Conservation (phyloP, 2,888 invertebrate genomes). For the Myopa testacea region DNA sequence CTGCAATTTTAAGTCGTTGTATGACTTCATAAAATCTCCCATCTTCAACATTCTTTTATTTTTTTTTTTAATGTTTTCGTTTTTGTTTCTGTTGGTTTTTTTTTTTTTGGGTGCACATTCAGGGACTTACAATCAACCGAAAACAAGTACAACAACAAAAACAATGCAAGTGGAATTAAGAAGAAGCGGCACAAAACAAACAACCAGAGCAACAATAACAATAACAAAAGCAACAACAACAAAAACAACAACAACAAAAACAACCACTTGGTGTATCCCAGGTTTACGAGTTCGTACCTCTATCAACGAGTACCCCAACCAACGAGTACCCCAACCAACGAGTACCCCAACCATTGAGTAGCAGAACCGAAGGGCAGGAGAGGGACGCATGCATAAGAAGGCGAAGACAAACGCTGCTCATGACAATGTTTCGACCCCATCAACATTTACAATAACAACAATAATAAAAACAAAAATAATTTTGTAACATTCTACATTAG, state of each 20-base stretch:
- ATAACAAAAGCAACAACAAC: no score
- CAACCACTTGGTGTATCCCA: not conserved
- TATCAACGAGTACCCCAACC: not conserved
- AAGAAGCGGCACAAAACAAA: not conserved
- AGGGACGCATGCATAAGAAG: not conserved
- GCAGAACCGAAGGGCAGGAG: conserved; percentile 3
- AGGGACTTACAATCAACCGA: not conserved
- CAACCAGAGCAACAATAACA: conserved; percentile 48
- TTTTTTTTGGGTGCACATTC: not conserved
- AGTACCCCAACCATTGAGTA: not conserved
- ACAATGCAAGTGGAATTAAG: conserved; percentile 34
- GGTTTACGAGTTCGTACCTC: conserved; percentile 28
- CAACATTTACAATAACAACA: conserved; percentile 2
- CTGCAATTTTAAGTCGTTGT: conserved; percentile 26
- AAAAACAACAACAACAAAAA: conserved; percentile 48
- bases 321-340: not conserved
- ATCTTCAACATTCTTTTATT: conserved; percentile 4
- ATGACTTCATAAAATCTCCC: conserved; percentile 36
- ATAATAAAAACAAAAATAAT: conserved; percentile 12
- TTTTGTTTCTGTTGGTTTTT: not conserved
- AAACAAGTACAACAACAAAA: conserved; percentile 33
- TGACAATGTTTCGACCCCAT: conserved; percentile 23
- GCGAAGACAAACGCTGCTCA: conserved; percentile 7
- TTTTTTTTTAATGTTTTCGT: no score
- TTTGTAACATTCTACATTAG: conserved; percentile 39